Percentiles rank a stretch among this genome's conserved stretches.
Evolutionary conservation across 2,888 invertebrate species (phyloP).

Genomic region (Drosophila mettleri): DNA sequence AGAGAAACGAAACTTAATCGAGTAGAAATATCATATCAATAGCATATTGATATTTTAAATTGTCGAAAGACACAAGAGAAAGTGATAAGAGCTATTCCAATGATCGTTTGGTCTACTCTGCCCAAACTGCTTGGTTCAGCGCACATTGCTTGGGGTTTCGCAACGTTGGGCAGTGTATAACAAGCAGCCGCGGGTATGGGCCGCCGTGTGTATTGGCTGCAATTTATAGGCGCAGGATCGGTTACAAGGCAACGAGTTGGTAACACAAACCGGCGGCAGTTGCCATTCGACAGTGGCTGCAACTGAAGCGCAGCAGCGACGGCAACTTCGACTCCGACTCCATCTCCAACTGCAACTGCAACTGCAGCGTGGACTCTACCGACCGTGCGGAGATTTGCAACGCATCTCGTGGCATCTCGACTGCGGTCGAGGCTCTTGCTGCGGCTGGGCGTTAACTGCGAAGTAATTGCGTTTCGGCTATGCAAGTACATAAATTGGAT

Average conservation of each 20-base stretch:
- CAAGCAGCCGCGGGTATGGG: slow-evolving; percentile 73
- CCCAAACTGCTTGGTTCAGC: slow-evolving; percentile 14
- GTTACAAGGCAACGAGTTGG: slow-evolving; percentile 78
- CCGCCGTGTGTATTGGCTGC: slow-evolving; percentile 70
- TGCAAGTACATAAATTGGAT: slow-evolving; percentile 81
- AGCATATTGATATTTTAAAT: not conserved
- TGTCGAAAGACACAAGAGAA: too few species aligned
- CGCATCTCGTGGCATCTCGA: slow-evolving; percentile 46
- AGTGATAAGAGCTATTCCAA: too few species aligned
- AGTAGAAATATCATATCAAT: not conserved
- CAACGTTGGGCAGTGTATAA: slow-evolving; percentile 51
- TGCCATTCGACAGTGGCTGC: slow-evolving; percentile 53
- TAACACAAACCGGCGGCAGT: slow-evolving; percentile 75
- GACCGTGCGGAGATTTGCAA: slow-evolving; percentile 49
- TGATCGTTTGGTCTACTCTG: not conserved
- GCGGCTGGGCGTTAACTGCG: slow-evolving; percentile 77
- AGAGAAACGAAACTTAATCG: not conserved
- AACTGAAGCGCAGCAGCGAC: slow-evolving; percentile 36
- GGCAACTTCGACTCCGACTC: not conserved
- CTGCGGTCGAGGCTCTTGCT: slow-evolving; percentile 27
- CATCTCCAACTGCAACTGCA: slow-evolving; percentile 7
- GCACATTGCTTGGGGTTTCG: slow-evolving; percentile 18
- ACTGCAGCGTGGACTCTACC: slow-evolving; percentile 1
- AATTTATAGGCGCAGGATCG: slow-evolving; percentile 78
- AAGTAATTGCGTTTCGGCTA: slow-evolving; percentile 79